A percentile compares a stretch with the other conserved stretches of the same genome.
These are phyloP conservation scores for Melitaea cinxia DNA, from an alignment of 1,140 invertebrate genomes.

Conservation along the genomic window DNA sequence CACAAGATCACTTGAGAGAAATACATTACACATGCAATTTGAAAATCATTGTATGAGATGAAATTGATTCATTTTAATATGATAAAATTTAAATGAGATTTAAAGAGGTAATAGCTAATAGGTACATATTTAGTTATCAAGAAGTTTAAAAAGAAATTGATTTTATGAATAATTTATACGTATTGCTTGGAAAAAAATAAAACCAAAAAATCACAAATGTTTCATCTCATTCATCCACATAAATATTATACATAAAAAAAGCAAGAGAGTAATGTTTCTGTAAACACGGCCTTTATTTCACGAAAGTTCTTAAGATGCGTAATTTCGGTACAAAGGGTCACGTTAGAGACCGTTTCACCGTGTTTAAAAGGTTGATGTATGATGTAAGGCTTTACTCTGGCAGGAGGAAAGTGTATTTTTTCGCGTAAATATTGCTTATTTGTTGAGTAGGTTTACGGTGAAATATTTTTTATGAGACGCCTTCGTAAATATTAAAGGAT, in stretches of 20 bases:
- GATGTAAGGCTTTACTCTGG: conserved; percentile 43
- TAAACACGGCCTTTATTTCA: conserved; percentile 19
- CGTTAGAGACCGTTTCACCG: conserved; percentile 34
- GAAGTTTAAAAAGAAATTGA: too few species aligned
- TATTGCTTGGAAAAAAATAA: not conserved
- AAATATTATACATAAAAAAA: conserved; percentile 8
- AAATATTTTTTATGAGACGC: conserved; percentile 32
- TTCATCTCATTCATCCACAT: conserved; percentile 9
- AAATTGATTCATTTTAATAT: too few species aligned
- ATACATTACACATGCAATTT: too few species aligned
- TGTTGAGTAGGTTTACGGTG: conserved; percentile 33
- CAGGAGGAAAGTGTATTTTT: conserved; percentile 42
- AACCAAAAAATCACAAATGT: not conserved
- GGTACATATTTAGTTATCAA: too few species aligned
- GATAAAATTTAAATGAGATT: too few species aligned
- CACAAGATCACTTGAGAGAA: too few species aligned
- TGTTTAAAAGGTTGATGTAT: conserved; percentile 44
- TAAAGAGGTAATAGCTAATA: too few species aligned
- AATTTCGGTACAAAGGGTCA: conserved; percentile 36
- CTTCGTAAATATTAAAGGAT: conserved; percentile 40
- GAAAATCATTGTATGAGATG: too few species aligned
- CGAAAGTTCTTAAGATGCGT: conserved; percentile 27
- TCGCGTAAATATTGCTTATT: conserved; percentile 49
- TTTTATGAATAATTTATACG: too few species aligned
- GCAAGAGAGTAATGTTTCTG: conserved; percentile 3